A percentile compares a stretch with the other conserved stretches of the same genome.
Evolutionary conservation across 2,888 invertebrate species (phyloP).

Genomic region (Philopedon plagiatum): DNA sequence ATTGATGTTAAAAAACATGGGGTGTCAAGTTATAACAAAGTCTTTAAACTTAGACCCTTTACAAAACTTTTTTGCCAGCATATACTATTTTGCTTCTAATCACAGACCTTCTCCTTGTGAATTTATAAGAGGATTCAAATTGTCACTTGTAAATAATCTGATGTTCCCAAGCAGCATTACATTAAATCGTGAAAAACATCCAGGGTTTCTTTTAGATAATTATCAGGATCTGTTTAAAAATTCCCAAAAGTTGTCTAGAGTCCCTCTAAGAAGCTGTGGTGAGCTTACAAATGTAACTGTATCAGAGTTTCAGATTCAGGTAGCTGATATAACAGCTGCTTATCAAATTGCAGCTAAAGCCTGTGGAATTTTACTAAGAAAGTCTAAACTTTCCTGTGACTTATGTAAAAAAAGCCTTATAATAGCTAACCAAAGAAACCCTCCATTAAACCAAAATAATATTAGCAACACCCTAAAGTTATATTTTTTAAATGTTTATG

Average conservation of each 20-base stretch:
- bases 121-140: neutral
- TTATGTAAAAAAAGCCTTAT: neutral
- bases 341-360: neutral
- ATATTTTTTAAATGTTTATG: neutral
- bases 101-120: neutral
- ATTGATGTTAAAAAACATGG: no score
- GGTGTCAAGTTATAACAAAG: neutral
- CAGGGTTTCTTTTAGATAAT: neutral
- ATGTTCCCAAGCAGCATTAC: neutral
- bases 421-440: neutral
- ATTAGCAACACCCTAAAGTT: neutral
- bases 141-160: neutral
- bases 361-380: neutral
- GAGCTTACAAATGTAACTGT: neutral
- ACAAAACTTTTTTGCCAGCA: neutral
- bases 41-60: neutral
- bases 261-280: neutral
- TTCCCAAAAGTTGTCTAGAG: neutral
- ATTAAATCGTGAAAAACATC: neutral
- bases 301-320: neutral
- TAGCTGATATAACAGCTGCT: neutral
- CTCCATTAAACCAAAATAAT: neutral
- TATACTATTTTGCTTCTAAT: neutral
- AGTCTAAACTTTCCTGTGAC: neutral
- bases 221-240: conserved; percentile 3